Percentiles rank a stretch among this genome's conserved stretches.
phyloP scores from a whole-genome alignment of 2,888 invertebrate species.

The Laothoe populi region DNA sequence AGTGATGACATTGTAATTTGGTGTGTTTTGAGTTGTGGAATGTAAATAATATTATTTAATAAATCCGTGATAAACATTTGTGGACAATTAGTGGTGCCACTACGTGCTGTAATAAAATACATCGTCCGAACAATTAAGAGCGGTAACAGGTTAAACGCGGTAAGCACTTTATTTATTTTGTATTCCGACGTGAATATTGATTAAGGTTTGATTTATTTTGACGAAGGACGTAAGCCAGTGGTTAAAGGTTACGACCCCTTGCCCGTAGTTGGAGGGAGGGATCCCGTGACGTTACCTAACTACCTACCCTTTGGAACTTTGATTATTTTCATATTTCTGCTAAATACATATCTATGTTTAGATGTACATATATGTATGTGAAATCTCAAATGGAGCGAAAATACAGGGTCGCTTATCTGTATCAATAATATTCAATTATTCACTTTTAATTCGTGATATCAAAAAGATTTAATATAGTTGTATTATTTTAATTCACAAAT shows the following conservation, averaged over 20 bases:
- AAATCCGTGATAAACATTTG: conserved; percentile 20
- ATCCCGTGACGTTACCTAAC: conserved; percentile 67
- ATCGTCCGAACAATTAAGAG: conserved; percentile 31
- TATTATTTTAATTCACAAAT: too few relatives aligned
- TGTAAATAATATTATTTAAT: conserved; percentile 24
- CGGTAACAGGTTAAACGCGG: conserved; percentile 44
- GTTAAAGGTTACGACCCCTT: conserved; percentile 74
- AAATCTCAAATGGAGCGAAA: too few relatives aligned
- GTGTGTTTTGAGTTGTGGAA: conserved; percentile 37
- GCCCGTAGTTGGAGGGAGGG: conserved; percentile 49
- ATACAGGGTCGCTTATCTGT: too few relatives aligned
- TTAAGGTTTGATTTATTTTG: conserved; percentile 64
- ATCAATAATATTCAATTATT: too few relatives aligned
- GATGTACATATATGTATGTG: neutral
- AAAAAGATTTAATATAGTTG: too few relatives aligned
- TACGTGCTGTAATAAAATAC: conserved; percentile 29
- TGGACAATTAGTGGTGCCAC: conserved; percentile 34
- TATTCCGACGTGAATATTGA: conserved; percentile 51
- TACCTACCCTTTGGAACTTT: conserved; percentile 39
- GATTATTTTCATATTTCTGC: conserved; percentile 6
- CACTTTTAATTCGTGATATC: too few relatives aligned
- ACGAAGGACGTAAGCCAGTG: conserved; percentile 49
- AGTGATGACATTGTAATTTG: conserved; percentile 29
- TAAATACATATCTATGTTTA: neutral
- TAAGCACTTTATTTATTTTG: conserved; percentile 51